Evolutionary conservation across 2,888 invertebrate species (phyloP).

Genomic region (Ichneumoninae sp.): DNA sequence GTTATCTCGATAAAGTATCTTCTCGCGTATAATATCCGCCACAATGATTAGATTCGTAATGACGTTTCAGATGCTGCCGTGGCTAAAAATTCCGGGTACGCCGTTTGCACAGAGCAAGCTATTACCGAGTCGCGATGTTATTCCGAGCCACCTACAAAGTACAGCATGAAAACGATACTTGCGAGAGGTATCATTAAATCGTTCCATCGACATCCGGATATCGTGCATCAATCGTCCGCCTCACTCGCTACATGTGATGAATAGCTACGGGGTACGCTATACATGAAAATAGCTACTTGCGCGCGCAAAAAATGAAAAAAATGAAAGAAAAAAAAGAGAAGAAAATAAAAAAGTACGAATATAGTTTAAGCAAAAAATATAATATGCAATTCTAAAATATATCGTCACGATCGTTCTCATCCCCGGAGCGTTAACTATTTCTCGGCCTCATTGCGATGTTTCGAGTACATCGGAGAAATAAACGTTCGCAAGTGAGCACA

Average conservation of each 20-base stretch:
- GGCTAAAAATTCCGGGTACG: background rate
- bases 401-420: constrained; percentile 21
- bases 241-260: constrained; percentile 16
- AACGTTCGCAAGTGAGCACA: background rate
- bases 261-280: constrained; percentile 9
- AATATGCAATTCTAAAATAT: background rate
- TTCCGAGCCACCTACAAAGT: constrained; percentile 22
- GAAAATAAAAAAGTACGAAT: background rate
- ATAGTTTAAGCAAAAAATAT: background rate
- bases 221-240: constrained; percentile 32
- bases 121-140: background rate
- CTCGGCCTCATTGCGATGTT: constrained; percentile 11
- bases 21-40: constrained; percentile 9
- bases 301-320: background rate
- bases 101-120: background rate
- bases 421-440: constrained; percentile 25
- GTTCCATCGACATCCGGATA: constrained; percentile 50
- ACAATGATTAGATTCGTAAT: constrained; percentile 14
- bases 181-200: constrained; percentile 47
- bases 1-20: constrained; percentile 20
- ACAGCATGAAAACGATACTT: constrained; percentile 12
- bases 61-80: background rate
- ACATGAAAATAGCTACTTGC: constrained; percentile 11
- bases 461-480: constrained; percentile 8
- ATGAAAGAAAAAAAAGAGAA: background rate